Percentiles rank a stretch among this genome's conserved stretches.
Evolutionary conservation across 2,888 invertebrate species (phyloP).

Genomic region (Empis livida): DNA sequence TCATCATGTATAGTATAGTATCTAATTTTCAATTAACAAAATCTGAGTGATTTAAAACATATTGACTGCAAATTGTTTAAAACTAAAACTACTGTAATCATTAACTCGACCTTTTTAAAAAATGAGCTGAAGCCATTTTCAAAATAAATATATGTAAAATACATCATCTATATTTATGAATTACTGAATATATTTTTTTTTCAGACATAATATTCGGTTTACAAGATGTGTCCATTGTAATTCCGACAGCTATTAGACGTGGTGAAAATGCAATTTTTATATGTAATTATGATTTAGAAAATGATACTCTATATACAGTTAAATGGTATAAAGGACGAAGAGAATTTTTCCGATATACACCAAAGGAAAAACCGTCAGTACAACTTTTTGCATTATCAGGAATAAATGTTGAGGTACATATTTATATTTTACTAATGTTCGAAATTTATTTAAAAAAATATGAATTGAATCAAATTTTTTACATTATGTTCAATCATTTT

Average conservation of each 20-base stretch:
- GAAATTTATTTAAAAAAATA: too few species aligned
- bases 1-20: too few species aligned
- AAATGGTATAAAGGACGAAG: conserved; percentile 76
- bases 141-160: too few species aligned
- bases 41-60: too few species aligned
- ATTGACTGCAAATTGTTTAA: too few species aligned
- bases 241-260: conserved; percentile 53
- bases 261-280: conserved; percentile 52
- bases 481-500: too few species aligned
- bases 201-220: conserved; percentile 33
- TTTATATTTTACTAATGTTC: too few species aligned
- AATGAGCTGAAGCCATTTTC: too few species aligned
- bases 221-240: conserved; percentile 51
- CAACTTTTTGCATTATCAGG: conserved; percentile 60
- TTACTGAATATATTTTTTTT: conserved; percentile 8
- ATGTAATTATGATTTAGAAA: conserved; percentile 70
- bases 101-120: too few species aligned
- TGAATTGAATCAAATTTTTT: conserved; percentile 16
- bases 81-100: too few species aligned
- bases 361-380: conserved; percentile 55
- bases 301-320: conserved; percentile 64
- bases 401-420: conserved; percentile 61
- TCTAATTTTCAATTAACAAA: too few species aligned
- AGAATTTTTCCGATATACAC: conserved; percentile 76
- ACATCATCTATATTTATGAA: too few species aligned